These are phyloP conservation scores for Spongilla lacustris DNA, from an alignment of 37 sponge, comb jelly and placozoan genomes.

Conservation along the genomic window DNA sequence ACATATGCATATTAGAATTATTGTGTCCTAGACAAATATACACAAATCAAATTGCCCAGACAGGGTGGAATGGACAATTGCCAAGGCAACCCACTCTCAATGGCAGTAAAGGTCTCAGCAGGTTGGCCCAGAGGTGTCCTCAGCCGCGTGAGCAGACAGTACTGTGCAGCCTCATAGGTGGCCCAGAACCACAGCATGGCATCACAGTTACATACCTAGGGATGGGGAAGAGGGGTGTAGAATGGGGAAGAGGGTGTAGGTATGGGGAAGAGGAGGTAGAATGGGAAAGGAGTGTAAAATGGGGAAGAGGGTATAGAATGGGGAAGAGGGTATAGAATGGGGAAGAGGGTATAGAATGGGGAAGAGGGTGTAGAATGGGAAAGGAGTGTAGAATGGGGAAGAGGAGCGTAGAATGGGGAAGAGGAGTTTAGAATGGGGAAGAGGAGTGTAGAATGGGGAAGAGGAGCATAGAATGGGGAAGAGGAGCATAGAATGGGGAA, in stretches of 20 bases:
- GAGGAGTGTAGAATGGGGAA: background rate
- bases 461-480: background rate
- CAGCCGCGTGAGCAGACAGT: constrained; percentile 86
- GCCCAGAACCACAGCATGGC: constrained; percentile 95
- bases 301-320: too few relatives aligned
- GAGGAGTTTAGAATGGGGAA: too few relatives aligned
- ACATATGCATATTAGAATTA: background rate
- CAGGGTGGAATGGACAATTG: background rate
- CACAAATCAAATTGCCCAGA: too few relatives aligned
- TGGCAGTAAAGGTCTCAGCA: constrained; percentile 84
- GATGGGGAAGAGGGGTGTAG: background rate
- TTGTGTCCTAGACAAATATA: too few relatives aligned
- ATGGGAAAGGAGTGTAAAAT: too few relatives aligned
- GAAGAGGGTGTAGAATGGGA: background rate
- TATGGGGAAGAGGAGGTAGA: background rate
- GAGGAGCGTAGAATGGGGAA: too few relatives aligned
- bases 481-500: too few relatives aligned
- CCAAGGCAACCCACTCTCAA: constrained; percentile 72
- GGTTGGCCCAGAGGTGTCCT: constrained; percentile 92
- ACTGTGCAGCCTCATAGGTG: constrained; percentile 90
- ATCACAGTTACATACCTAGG: constrained; percentile 85
- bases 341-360: background rate
- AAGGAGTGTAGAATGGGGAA: too few relatives aligned
- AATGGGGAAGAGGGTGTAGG: background rate
- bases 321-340: too few relatives aligned